Evolutionary conservation across 1,140 invertebrate species (phyloP), one percentile per base, ranked within the genome.

Genomic region (Magallana angulata): DNA sequence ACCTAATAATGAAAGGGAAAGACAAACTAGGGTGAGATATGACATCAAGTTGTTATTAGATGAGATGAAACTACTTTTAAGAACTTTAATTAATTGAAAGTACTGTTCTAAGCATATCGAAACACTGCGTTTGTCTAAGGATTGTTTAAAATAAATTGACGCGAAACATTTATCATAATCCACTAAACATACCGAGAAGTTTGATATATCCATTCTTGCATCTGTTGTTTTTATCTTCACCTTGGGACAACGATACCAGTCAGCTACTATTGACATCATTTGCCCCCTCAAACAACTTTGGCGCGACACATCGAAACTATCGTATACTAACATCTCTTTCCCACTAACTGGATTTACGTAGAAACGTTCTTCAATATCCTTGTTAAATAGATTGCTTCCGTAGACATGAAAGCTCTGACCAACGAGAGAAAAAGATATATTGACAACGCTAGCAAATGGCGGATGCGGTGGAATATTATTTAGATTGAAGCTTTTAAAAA

Each of bases 221-320:
- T 76, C 68, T 76, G 7, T 3, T 76, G 68, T 76, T 12, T 30
- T 36, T 9, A 76, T 8, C 7, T 36, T 76, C 6, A 76, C 24
- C 36, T 76, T 76, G 8, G 68, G 68, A 76, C 68, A 76, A 24
- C 24, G 68, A 76, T 76, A 76, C 68, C 68, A 76, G 7, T 76
- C 68, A 76, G 68, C 24, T 76, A 76, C 68, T 18, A 76, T 9
- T 3, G 9, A 18, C 24, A 30, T 8, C 68, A 76, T 76, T 18
- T 36, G 11, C 5, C 24, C 24, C 30, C 14, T 30, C 7, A 36
- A 9, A 76, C 68, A 76, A 3, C 8, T 8, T 8, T 18, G 18
- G 8, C 24, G 24, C 8, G 18, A 8, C 8, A 30, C 18, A 7
- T 30, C 18, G 11, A 12, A 12, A 2, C 4, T 8, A 8, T 18